Evolutionary conservation across 2,113 vertebrate genomes (phyloP).

Genomic region (Excalfactoria chinensis): DNA sequence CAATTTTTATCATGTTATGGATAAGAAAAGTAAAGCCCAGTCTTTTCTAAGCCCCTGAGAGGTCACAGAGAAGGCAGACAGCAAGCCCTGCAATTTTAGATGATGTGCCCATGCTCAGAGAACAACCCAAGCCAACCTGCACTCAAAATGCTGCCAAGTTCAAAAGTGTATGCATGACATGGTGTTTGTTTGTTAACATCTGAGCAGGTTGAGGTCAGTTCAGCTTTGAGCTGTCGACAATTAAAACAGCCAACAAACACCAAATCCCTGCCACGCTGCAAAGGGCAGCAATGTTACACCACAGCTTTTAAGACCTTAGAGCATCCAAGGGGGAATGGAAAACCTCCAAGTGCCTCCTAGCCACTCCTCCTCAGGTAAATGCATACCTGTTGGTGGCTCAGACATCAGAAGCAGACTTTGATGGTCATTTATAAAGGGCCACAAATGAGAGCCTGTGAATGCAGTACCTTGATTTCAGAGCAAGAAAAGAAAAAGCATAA

Average conservation of each 20-base stretch:
- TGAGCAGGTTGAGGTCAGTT: not conserved
- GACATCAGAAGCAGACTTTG: not conserved
- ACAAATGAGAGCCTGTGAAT: not conserved
- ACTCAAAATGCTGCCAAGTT: not conserved
- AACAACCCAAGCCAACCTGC: not conserved
- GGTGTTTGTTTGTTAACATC: not conserved
- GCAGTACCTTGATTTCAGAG: not conserved
- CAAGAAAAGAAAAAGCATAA: not conserved
- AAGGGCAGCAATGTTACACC: not conserved
- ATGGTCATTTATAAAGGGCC: not conserved
- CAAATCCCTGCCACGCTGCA: not conserved
- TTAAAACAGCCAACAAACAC: not conserved
- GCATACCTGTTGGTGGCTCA: not conserved
- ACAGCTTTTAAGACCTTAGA: not conserved
- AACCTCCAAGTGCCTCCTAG: not conserved
- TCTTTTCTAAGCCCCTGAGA: not conserved
- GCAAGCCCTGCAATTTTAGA: not conserved
- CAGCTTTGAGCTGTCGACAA: not conserved
- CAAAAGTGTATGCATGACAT: not conserved
- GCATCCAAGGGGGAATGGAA: not conserved
- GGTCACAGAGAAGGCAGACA: not conserved
- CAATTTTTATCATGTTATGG: rapidly evolving
- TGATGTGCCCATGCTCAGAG: rapidly evolving
- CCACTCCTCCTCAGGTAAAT: not conserved
- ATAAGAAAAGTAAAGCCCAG: not conserved